Base-by-base conservation (phyloP, 2,113 vertebrate genomes). In the Odobenus rosmarus region DNA sequence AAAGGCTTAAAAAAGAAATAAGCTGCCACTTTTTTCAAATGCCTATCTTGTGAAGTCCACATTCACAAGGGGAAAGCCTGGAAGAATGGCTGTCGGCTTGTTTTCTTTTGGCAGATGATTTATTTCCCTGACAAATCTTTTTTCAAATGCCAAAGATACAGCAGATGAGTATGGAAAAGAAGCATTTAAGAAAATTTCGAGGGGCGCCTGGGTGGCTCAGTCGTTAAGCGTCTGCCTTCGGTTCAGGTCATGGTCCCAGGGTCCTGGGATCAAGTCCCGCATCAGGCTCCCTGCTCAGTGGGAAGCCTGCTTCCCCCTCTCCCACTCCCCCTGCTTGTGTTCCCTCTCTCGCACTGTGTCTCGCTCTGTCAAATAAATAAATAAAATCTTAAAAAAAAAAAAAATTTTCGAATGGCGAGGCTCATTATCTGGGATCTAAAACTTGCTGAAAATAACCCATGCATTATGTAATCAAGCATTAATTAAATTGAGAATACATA, bases 51-150 rank as follows among this genome's bases (percentile, higher is more conserved):
- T 26, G 24, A 86, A 92, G 33, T 90, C 33, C 36, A 1, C 69
- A 36, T 84, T 90, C 80, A 39, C 49, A 69, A 77, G n/a, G 36
- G 7, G 10, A 83, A 91, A 42, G 33, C 49, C 61, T 46, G 23
- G 26, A 94, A 85, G 61, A 67, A 4, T 42, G 36, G 21, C 33
- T 90, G 46, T 31, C 59, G 36, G 24, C 64, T 95, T 81, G 33
- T 91, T 76, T 96, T 69, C 93, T 92, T 96, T 94, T 62, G 80
- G 21, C 84, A 80, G 57, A 71, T 95, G 71, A 81, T 62, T 95
- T 95, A 26, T 31, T 88, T 95, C 94, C 62, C 93, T 57, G 61
- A 82, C 55, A 61, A 51, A 14, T 11, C n/a, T 89, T 81, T n/a
- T 46, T 81, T 49, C 36, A 88, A 71, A 85, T 85, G 36, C 33